Evolutionary conservation across 1,140 invertebrate genomes (phyloP), one percentile per base, ranked within the genome.

Genomic region (Homalodisca vitripennis): DNA sequence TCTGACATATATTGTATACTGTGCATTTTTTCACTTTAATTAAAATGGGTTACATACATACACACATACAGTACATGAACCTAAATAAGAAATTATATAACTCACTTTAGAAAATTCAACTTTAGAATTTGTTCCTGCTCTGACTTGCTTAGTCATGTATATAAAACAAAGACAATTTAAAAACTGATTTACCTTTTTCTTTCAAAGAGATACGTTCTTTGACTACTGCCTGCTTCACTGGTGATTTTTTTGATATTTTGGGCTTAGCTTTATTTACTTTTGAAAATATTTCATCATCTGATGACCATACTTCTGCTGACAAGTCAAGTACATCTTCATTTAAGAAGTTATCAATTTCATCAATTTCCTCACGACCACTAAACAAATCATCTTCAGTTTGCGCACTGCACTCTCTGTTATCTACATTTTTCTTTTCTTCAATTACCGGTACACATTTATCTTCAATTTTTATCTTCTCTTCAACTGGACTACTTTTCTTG

Each of bases 291-390:
- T 46, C 63, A 3, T 66, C 63, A 66, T 66, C 63, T 17, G 63
- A 66, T 3, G 29, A 31, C 63, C 63, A 66, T n/a, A 46, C 24
- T 27, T 46, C 63, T 1, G 32, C 63, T 2, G 32, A 41, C 2
- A 66, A 26, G 22, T 66, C 63, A 17, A 66, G 41, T 27, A 66
- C 41, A 66, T 66, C 63, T 20, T 64, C 62, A 66, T 66, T 46
- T 6, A 66, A 47, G 27, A 41, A 41, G 30, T 79, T 78, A 17
- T 80, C 78, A 41, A 60, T 60, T 10, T 77, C 73, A 1, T 72
- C 65, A 29, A 77, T 46, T 69, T 79, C 79, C 27, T 26, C 55
- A 6, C 29, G 55, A 26, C 55, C 55, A 29, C 55, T 30, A 26
- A 30, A 60, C 22, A 60, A 29, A n/a, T 60, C 55, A 13, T 60